Evolutionary conservation across 2,797 vertebrate species (phyloP).

Genomic region (Cryptoblepharus egeriae): DNA sequence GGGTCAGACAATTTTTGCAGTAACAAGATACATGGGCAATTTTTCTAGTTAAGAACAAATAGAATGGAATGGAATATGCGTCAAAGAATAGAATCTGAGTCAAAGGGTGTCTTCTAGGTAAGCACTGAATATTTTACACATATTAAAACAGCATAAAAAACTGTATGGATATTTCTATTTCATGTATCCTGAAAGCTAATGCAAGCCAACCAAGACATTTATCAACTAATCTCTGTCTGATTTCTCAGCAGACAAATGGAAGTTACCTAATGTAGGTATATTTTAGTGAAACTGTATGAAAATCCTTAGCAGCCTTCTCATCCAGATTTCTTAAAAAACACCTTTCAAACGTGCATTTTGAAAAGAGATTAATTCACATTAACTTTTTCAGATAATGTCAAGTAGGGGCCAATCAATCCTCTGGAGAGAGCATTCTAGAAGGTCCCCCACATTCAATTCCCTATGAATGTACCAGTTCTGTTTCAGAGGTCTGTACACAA

Average conservation of each 20-base stretch:
- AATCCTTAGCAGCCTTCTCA: too few species aligned
- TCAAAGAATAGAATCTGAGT: conserved; percentile 12
- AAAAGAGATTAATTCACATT: too few species aligned
- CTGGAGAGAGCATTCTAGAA: too few species aligned
- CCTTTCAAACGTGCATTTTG: too few species aligned
- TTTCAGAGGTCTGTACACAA: too few species aligned
- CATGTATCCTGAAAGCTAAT: background rate
- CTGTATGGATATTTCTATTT: background rate
- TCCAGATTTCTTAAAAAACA: too few species aligned
- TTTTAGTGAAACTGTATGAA: background rate
- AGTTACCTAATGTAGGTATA: background rate
- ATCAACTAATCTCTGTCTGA: background rate
- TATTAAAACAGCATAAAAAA: background rate
- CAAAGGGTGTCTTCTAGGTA: background rate
- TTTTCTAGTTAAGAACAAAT: background rate
- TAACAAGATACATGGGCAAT: background rate
- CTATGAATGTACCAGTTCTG: too few species aligned
- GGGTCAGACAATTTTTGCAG: background rate
- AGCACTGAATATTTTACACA: background rate
- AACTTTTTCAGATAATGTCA: too few species aligned
- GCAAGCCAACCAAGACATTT: background rate
- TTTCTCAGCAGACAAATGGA: background rate
- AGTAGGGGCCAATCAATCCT: too few species aligned
- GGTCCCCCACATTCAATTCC: too few species aligned
- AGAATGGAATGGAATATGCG: too few species aligned